Evolutionary conservation across 2,797 vertebrate species (phyloP).

Genomic region (Alcedo atthis): DNA sequence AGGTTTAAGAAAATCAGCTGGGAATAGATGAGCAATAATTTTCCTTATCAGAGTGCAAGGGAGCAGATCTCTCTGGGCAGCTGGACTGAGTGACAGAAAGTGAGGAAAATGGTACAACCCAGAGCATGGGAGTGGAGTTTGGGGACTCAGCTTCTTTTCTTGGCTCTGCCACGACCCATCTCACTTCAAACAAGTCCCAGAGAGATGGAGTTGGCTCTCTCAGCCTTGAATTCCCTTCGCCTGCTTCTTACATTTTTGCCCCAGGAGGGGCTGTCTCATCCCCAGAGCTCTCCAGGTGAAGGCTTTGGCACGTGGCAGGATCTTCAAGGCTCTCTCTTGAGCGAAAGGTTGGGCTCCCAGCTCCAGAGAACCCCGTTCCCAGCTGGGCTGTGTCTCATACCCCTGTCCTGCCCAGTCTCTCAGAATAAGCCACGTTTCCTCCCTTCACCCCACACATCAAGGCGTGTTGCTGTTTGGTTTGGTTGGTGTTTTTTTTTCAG

Average conservation of each 20-base stretch:
- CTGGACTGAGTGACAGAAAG: constrained; percentile 22
- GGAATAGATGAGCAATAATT: constrained; percentile 52
- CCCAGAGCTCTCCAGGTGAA: background rate
- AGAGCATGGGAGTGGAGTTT: background rate
- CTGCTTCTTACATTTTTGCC: background rate
- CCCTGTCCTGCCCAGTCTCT: background rate
- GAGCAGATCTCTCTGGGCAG: constrained; percentile 36
- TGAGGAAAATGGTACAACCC: background rate
- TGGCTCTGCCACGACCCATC: background rate
- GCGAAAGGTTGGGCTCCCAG: background rate
- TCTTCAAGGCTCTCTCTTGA: background rate
- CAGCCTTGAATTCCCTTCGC: constrained; percentile 7
- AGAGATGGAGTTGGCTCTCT: background rate
- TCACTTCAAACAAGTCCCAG: background rate
- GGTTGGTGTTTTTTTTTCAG: constrained; percentile 46
- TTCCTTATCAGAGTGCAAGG: constrained; percentile 3
- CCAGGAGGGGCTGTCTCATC: background rate
- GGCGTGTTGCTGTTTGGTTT: constrained; percentile 3
- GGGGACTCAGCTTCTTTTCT: background rate
- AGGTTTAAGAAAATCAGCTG: constrained; percentile 46
- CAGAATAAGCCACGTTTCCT: background rate
- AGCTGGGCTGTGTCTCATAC: background rate
- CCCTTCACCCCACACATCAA: constrained; percentile 54
- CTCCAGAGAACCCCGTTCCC: background rate
- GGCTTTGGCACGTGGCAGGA: background rate